Conservation (phyloP, 2,888 invertebrate species). For the Schrankia costaestrigalis region DNA sequence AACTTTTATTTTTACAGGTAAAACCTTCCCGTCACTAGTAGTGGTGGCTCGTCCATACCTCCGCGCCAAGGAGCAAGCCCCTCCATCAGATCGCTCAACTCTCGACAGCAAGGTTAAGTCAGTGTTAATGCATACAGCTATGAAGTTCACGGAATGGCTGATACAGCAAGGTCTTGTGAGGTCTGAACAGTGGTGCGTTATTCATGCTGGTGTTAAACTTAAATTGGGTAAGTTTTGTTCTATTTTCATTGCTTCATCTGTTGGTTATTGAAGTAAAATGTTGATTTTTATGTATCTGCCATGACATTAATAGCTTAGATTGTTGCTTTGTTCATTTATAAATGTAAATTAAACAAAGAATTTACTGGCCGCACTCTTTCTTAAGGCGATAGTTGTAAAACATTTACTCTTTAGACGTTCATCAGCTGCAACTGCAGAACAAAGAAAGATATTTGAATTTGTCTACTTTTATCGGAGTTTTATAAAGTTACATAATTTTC, state of each 20-base stretch:
- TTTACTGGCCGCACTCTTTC: neutral
- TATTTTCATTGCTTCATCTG: neutral
- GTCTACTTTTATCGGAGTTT: neutral
- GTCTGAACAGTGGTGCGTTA: slow-evolving; percentile 88
- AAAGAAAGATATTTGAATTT: too few species aligned
- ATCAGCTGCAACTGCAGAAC: too few species aligned
- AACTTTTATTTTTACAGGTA: slow-evolving; percentile 68
- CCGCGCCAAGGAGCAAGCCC: slow-evolving; percentile 83
- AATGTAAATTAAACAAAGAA: neutral
- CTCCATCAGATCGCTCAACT: slow-evolving; percentile 79
- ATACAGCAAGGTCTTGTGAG: slow-evolving; percentile 91
- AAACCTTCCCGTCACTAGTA: slow-evolving; percentile 92
- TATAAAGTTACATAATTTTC: neutral
- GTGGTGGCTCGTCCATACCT: slow-evolving; percentile 91
- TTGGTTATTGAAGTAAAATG: too few species aligned
- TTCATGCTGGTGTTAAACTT: slow-evolving; percentile 85
- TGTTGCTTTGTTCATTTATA: neutral
- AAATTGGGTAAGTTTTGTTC: slow-evolving; percentile 82
- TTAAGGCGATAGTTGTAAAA: too few species aligned
- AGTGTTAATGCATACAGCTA: slow-evolving; percentile 89
- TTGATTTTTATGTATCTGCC: too few species aligned
- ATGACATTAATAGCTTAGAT: too few species aligned
- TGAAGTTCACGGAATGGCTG: slow-evolving; percentile 94
- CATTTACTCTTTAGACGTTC: too few species aligned
- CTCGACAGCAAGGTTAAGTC: slow-evolving; percentile 90